Evolutionary conservation across 2,113 vertebrate genomes (phyloP).

Genomic region (Heterochromis multidens): DNA sequence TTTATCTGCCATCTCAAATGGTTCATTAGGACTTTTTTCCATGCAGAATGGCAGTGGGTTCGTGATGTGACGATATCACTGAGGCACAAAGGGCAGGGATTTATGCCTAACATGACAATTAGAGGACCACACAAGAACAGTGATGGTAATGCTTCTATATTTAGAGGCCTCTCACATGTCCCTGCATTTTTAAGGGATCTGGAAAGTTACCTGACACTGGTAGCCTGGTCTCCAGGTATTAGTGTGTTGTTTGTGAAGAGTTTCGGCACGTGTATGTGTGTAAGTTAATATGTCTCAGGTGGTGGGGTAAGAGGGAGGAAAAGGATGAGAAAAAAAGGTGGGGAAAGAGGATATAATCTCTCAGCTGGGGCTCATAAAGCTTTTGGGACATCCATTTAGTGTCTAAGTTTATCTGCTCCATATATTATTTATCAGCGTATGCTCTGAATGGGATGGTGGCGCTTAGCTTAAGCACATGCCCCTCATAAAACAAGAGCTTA

Average conservation of each 20-base stretch:
- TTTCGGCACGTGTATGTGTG: neutral
- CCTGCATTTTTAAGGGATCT: conserved; percentile 72
- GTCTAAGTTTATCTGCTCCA: conserved; percentile 55
- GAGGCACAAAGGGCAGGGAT: conserved; percentile 27
- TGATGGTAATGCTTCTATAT: conserved; percentile 65
- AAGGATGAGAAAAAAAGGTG: neutral
- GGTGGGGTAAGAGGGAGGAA: neutral
- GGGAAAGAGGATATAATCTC: neutral
- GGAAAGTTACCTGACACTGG: conserved; percentile 68
- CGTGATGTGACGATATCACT: conserved; percentile 11
- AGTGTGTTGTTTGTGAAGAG: conserved; percentile 3
- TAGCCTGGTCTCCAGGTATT: conserved; percentile 43
- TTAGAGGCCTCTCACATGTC: conserved; percentile 73
- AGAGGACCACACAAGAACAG: conserved; percentile 53
- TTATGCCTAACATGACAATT: conserved; percentile 50
- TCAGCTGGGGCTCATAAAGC: neutral
- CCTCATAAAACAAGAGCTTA: conserved; percentile 14
- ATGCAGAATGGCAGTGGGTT: neutral
- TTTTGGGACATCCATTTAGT: conserved; percentile 60
- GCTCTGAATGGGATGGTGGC: conserved; percentile 30
- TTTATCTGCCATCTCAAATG: conserved; percentile 50
- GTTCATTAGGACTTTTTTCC: conserved; percentile 30
- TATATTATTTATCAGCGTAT: conserved; percentile 68
- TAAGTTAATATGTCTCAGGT: neutral
- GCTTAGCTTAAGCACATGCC: conserved; percentile 34